phyloP scores from a whole-genome alignment of 2,797 vertebrate genomes.

The Emys orbicularis region DNA sequence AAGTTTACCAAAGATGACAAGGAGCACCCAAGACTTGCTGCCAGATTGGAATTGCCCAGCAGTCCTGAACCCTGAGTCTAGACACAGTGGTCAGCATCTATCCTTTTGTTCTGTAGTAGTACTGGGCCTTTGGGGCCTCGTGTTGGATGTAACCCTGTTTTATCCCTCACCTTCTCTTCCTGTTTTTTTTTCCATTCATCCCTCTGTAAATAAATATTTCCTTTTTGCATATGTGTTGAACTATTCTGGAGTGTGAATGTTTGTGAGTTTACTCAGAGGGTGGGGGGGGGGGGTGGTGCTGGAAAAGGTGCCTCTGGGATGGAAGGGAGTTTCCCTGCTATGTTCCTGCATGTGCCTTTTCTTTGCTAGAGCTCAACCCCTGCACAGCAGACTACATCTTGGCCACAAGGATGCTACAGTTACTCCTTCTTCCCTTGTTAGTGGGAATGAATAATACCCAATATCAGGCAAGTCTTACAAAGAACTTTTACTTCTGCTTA shows the following conservation, averaged over 20 bases:
- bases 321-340: not conserved
- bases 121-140: too few relatives aligned
- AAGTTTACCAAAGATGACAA: not conserved
- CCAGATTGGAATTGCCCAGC: not conserved
- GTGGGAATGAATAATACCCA: conserved; percentile 54
- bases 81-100: not conserved
- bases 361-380: not conserved
- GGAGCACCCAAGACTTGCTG: not conserved
- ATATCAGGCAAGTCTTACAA: conserved; percentile 34
- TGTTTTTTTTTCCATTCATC: not conserved
- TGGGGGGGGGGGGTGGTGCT: too few relatives aligned
- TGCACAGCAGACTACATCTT: not conserved
- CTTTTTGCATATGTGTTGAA: not conserved
- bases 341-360: not conserved
- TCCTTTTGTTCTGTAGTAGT: not conserved
- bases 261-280: too few relatives aligned
- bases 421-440: conserved; percentile 46
- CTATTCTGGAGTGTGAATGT: not conserved
- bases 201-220: not conserved
- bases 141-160: too few relatives aligned
- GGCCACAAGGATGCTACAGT: not conserved
- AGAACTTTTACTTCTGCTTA: conserved; percentile 52
- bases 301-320: too few relatives aligned
- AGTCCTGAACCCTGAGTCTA: not conserved
- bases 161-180: too few relatives aligned